Evolutionary conservation across 2,888 invertebrate species (phyloP).

Genomic region (Elgonia sp.): DNA sequence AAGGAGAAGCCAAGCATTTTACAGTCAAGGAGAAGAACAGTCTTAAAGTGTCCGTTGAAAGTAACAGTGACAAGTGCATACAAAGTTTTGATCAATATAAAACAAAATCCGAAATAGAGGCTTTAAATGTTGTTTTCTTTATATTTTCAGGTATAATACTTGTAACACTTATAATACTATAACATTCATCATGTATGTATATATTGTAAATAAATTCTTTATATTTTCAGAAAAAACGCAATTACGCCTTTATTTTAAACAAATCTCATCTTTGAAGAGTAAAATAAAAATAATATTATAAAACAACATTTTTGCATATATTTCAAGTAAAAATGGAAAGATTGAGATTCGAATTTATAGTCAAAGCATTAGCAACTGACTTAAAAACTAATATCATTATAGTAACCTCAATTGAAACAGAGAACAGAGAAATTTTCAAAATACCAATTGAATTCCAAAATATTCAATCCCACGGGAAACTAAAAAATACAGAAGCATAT

Average conservation of each 20-base stretch:
- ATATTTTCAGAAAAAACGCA: conserved; percentile 33
- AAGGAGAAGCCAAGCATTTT: no score
- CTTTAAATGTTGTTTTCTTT: conserved; percentile 41
- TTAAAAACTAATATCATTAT: conserved; percentile 48
- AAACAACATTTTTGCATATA: conserved; percentile 51
- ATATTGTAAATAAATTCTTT: conserved; percentile 1
- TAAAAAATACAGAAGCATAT: conserved; percentile 41
- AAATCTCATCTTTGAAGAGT: not conserved
- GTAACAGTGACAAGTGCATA: conserved; percentile 5
- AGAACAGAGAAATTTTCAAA: conserved; percentile 54
- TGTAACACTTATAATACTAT: not conserved
- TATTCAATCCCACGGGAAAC: conserved; percentile 55
- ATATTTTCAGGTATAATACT: conserved; percentile 22
- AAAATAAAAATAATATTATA: conserved; percentile 38
- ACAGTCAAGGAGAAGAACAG: not conserved
- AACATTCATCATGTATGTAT: not conserved
- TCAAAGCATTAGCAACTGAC: conserved; percentile 57
- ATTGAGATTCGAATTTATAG: conserved; percentile 57
- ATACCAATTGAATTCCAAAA: conserved; percentile 70
- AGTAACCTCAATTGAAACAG: conserved; percentile 68
- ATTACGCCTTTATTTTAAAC: conserved; percentile 32
- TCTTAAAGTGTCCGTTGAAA: conserved; percentile 6
- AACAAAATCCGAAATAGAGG: conserved; percentile 33
- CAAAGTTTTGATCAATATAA: not conserved
- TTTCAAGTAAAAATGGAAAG: conserved; percentile 60